Evolutionary conservation across 2,797 vertebrate species (phyloP).

Genomic region (Girardinus metallicus): DNA sequence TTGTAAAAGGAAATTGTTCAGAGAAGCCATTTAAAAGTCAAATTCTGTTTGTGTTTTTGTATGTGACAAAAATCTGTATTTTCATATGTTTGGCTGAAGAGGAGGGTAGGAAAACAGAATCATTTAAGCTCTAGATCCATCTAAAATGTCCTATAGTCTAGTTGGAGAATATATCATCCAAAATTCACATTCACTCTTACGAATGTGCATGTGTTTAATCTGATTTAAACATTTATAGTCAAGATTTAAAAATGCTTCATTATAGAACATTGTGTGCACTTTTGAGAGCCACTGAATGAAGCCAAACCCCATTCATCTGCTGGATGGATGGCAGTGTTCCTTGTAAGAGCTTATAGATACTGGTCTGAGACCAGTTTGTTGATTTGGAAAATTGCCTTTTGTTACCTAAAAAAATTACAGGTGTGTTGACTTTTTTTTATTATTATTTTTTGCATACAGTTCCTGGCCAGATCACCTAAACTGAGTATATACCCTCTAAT

Average conservation of each 20-base stretch:
- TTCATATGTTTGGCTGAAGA: background rate
- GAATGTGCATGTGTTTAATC: background rate
- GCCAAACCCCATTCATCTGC: slow-evolving; percentile 23
- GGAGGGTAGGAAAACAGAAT: background rate
- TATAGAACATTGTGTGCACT: background rate
- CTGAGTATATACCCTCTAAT: slow-evolving; percentile 54
- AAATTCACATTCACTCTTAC: background rate
- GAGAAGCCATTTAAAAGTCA: too few relatives aligned
- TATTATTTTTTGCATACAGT: slow-evolving; percentile 9
- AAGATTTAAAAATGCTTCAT: background rate
- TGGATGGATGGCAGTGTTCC: slow-evolving; percentile 47
- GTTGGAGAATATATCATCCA: background rate
- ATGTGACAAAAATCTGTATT: background rate
- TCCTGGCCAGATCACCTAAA: slow-evolving; percentile 41
- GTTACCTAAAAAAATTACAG: slow-evolving; percentile 10
- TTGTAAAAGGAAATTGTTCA: too few relatives aligned
- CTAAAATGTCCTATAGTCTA: background rate
- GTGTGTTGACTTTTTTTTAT: slow-evolving; percentile 23
- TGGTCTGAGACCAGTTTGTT: slow-evolving; percentile 34
- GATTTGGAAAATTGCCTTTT: slow-evolving; percentile 19
- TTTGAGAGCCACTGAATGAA: background rate
- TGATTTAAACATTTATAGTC: background rate
- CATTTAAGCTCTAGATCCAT: background rate
- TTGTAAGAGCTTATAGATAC: slow-evolving; percentile 37
- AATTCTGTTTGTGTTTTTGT: background rate